phyloP scores from a whole-genome alignment of 2,888 invertebrate species.

The Tetragonisca angustula region DNA sequence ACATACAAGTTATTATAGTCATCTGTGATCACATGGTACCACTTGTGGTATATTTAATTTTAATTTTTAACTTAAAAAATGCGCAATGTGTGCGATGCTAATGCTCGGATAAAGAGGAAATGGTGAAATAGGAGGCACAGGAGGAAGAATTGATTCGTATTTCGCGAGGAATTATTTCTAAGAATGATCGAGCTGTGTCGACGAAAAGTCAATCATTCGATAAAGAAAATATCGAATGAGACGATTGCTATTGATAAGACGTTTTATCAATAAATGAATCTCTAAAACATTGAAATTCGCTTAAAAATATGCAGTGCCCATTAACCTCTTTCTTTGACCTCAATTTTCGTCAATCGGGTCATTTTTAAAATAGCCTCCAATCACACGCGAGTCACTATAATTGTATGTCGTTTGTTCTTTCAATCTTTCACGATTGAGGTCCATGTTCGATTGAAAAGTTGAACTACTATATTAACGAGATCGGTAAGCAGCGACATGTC shows the following conservation, averaged over 20 bases:
- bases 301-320: slow-evolving; percentile 58
- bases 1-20: no score
- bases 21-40: no score
- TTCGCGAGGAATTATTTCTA: background rate
- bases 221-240: slow-evolving; percentile 45
- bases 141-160: background rate
- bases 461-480: background rate
- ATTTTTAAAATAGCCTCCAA: slow-evolving; percentile 43
- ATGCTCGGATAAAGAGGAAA: background rate
- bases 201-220: background rate
- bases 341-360: slow-evolving; percentile 28
- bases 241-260: background rate
- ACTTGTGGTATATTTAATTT: no score
- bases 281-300: slow-evolving; percentile 51
- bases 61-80: background rate
- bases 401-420: slow-evolving; percentile 2
- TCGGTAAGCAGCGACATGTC: background rate
- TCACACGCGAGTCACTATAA: slow-evolving; percentile 35
- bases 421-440: background rate
- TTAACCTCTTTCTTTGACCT: slow-evolving; percentile 34
- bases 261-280: slow-evolving; percentile 49
- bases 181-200: no score
- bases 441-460: background rate
- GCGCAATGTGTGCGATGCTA: background rate
- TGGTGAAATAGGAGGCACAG: background rate